Conservation (phyloP, 2,113 vertebrate species). For the Talpa occidentalis region DNA sequence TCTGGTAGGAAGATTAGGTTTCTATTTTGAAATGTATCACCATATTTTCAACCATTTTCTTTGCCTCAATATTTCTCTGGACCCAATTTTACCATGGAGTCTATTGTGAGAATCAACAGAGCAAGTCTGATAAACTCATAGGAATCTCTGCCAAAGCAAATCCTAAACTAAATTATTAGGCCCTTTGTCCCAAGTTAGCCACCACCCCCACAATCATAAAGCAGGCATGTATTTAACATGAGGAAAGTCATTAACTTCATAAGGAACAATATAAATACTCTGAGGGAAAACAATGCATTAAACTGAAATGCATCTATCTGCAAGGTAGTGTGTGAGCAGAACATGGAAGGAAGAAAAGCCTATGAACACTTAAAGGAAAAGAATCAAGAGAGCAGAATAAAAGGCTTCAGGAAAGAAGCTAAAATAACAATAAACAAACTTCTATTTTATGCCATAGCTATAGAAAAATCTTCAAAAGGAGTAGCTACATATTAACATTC, state of each 20-base stretch:
- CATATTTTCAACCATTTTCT: slow-evolving; percentile 1
- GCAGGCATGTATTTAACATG: not conserved
- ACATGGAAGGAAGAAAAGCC: not conserved
- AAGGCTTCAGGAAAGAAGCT: not conserved
- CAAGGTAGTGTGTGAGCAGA: not conserved
- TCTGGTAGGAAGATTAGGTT: not conserved
- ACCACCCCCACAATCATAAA: not conserved
- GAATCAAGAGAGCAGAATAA: not conserved
- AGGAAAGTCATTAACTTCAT: not conserved
- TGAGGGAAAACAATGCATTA: not conserved
- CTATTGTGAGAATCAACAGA: not conserved
- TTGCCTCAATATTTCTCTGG: not conserved
- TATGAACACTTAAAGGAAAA: not conserved
- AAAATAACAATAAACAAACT: not conserved
- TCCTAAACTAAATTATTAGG: not conserved
- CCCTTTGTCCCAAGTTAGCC: not conserved
- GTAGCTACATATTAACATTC: not conserved
- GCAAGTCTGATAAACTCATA: not conserved
- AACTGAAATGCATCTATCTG: not conserved
- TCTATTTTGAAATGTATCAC: not conserved
- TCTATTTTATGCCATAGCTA: not conserved
- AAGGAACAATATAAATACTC: not conserved
- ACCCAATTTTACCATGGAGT: not conserved
- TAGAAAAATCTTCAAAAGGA: not conserved
- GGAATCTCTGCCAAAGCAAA: not conserved